Evolutionary conservation across 2,888 invertebrate species (phyloP).

Genomic region (Ditula angustiorana): DNA sequence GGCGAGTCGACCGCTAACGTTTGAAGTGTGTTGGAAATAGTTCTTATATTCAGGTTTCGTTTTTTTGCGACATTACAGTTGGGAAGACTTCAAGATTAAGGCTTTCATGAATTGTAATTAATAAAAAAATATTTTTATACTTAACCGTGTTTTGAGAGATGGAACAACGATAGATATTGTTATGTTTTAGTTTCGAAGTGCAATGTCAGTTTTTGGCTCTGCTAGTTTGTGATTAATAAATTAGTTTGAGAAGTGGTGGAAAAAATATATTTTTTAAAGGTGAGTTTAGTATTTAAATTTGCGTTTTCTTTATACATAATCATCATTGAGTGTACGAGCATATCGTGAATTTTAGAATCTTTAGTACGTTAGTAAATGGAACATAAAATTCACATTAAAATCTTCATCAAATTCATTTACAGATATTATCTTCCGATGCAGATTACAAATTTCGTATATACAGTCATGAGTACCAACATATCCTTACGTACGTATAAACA

Average conservation of each 20-base stretch:
- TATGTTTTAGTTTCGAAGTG: conserved; percentile 38
- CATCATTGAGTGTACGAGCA: too few species aligned
- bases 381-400: too few species aligned
- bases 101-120: not conserved
- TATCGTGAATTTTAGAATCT: too few species aligned
- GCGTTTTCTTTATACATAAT: too few species aligned
- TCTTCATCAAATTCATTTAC: too few species aligned
- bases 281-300: too few species aligned
- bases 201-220: conserved; percentile 52
- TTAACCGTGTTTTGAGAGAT: conserved; percentile 1
- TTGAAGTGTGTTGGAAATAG: conserved; percentile 29
- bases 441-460: too few species aligned
- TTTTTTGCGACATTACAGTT: not conserved
- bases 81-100: not conserved
- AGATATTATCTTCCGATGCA: too few species aligned
- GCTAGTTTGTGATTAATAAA: conserved; percentile 61
- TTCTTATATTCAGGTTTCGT: not conserved
- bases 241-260: conserved; percentile 53
- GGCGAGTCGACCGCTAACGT: conserved; percentile 41
- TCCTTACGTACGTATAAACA: too few species aligned
- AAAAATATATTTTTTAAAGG: conserved; percentile 3
- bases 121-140: conserved; percentile 1
- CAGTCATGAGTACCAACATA: too few species aligned
- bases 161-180: conserved; percentile 27
- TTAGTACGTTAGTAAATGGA: too few species aligned